phyloP scores from a whole-genome alignment of 1,140 invertebrate species.

The Lordiphosa clarofinis region DNA sequence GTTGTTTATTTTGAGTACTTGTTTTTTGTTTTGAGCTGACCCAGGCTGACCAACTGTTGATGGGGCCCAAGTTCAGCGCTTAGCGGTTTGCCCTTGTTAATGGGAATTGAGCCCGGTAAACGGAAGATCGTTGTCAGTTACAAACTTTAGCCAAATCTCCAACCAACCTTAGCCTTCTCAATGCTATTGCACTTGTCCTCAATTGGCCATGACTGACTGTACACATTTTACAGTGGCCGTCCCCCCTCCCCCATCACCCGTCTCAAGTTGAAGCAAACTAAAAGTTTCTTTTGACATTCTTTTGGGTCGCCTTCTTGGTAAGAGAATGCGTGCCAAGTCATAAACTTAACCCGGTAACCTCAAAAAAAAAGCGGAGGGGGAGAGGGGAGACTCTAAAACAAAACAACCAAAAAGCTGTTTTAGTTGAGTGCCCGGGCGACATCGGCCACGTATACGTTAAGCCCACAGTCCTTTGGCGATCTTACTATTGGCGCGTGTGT shows the following conservation, averaged over 20 bases:
- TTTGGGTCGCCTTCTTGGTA: constrained; percentile 8
- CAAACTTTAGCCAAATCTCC: too few species aligned
- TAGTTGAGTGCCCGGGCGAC: constrained; percentile 48
- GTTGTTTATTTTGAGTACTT: constrained; percentile 15
- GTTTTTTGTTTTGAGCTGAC: constrained; percentile 1
- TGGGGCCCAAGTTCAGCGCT: too few species aligned
- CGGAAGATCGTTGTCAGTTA: too few species aligned
- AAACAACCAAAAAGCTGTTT: constrained; percentile 38
- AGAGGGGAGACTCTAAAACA: constrained; percentile 19
- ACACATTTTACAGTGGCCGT: too few species aligned
- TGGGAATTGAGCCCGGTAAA: too few species aligned
- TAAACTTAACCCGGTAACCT: constrained; percentile 73
- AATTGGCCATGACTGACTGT: background rate
- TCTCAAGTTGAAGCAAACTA: too few species aligned
- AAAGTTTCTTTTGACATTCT: too few species aligned
- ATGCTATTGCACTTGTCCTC: constrained; percentile 30
- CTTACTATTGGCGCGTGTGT: constrained; percentile 26
- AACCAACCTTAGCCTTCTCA: constrained; percentile 12
- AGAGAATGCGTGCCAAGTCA: constrained; percentile 58
- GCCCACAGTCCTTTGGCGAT: constrained; percentile 7
- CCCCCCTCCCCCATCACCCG: background rate
- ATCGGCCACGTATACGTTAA: constrained; percentile 25
- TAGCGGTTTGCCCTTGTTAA: too few species aligned
- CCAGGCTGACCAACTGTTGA: constrained; percentile 10
- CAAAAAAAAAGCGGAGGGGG: constrained; percentile 31